These are phyloP conservation scores for Yponomeuta plumbellus DNA, from an alignment of 2,888 invertebrate genomes.

Conservation along the genomic window DNA sequence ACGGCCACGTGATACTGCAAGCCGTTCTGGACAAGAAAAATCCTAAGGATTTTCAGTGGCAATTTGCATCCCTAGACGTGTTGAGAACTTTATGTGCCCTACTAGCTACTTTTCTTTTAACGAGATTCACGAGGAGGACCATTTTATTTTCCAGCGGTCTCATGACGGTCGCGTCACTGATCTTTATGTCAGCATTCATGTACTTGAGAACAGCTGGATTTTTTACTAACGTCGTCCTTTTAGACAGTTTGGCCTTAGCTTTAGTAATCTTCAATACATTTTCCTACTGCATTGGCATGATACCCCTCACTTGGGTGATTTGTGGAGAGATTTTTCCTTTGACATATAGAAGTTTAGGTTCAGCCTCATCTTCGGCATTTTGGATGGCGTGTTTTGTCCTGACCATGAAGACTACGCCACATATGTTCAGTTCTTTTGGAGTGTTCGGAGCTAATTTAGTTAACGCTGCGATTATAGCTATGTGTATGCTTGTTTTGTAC, in stretches of 20 bases:
- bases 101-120: slow-evolving; percentile 66
- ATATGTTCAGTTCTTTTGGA: slow-evolving; percentile 61
- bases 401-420: slow-evolving; percentile 70
- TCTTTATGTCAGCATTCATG: slow-evolving; percentile 56
- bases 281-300: slow-evolving; percentile 63
- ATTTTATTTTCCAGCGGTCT: slow-evolving; percentile 61
- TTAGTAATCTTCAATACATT: slow-evolving; percentile 61
- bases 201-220: slow-evolving; percentile 53
- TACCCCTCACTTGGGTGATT: slow-evolving; percentile 68
- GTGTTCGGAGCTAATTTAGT: slow-evolving; percentile 66
- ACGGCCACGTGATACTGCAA: slow-evolving; percentile 60
- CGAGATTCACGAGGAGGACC: slow-evolving; percentile 54
- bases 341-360: slow-evolving; percentile 65
- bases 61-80: slow-evolving; percentile 80
- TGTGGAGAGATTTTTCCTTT: slow-evolving; percentile 69
- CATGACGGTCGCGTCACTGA: slow-evolving; percentile 54
- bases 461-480: slow-evolving; percentile 54
- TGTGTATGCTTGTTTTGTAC: slow-evolving; percentile 55
- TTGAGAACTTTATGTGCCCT: slow-evolving; percentile 79
- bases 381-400: slow-evolving; percentile 63
- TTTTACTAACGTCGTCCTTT: slow-evolving; percentile 46
- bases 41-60: slow-evolving; percentile 61
- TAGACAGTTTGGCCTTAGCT: slow-evolving; percentile 53
- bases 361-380: slow-evolving; percentile 63
- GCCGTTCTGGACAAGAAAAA: slow-evolving; percentile 53